Conservation (phyloP, 2,113 vertebrate genomes). For the Alaudala cheleensis region DNA sequence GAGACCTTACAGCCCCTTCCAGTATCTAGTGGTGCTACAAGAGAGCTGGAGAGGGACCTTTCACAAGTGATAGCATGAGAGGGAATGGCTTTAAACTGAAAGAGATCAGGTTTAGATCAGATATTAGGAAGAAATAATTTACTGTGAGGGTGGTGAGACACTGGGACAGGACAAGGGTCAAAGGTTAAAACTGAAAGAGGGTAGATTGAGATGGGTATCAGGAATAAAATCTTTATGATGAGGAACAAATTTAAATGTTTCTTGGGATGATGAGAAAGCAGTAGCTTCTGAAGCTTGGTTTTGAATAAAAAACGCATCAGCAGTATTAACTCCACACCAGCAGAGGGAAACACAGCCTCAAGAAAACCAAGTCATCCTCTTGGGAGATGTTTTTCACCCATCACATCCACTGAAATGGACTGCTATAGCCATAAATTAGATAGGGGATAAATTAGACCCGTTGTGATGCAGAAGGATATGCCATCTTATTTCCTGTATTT, state of each 20-base stretch:
- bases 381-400: neutral
- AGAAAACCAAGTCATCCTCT: neutral
- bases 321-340: slow-evolving; percentile 7
- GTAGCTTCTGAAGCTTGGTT: neutral
- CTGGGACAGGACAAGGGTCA: neutral
- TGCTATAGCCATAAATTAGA: neutral
- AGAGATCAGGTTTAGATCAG: neutral
- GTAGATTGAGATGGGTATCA: neutral
- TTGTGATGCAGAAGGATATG: neutral
- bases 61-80: neutral
- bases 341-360: slow-evolving; percentile 47
- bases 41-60: neutral
- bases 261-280: neutral
- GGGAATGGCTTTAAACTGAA: neutral
- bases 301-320: neutral
- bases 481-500: neutral
- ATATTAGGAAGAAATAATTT: neutral
- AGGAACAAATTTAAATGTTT: neutral
- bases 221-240: neutral
- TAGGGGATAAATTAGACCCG: neutral
- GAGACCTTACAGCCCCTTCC: neutral
- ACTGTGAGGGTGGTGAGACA: neutral
- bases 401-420: neutral
- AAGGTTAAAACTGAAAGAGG: neutral
- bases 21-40: neutral